Evolutionary conservation across 2,888 invertebrate genomes (phyloP).

Genomic region (Baronia brevicornis): DNA sequence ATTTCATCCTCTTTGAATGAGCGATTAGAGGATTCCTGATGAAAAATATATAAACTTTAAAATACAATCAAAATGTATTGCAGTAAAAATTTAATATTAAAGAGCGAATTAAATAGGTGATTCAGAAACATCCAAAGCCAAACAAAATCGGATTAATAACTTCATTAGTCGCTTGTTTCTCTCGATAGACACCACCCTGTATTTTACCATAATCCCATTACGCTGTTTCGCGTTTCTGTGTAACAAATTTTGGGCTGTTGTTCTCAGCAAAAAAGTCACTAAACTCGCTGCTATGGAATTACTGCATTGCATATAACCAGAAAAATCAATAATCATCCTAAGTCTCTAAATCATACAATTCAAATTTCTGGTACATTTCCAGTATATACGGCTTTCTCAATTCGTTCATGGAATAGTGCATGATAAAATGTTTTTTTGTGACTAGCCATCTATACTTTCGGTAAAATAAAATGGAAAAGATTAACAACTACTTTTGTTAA

Average conservation of each 20-base stretch:
- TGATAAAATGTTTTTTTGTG: no score
- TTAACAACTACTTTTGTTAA: no score
- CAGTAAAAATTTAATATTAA: constrained; percentile 33
- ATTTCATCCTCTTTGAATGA: no score
- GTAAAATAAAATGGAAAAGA: no score
- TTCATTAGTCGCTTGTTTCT: constrained; percentile 73
- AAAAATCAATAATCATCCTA: background rate
- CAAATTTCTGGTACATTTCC: background rate
- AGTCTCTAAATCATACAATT: background rate
- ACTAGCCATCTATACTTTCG: no score
- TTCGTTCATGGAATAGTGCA: no score
- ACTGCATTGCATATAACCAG: constrained; percentile 7
- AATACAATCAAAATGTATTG: constrained; percentile 16
- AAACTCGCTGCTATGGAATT: constrained; percentile 5
- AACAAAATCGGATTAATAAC: constrained; percentile 73
- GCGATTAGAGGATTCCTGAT: no score
- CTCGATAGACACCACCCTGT: constrained; percentile 65
- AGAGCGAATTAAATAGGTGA: constrained; percentile 40
- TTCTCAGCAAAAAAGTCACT: constrained; percentile 26
- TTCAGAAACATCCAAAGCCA: constrained; percentile 55
- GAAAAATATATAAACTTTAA: no score
- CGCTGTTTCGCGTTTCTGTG: constrained; percentile 41
- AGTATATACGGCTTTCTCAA: no score
- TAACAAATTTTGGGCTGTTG: constrained; percentile 42
- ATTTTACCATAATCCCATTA: constrained; percentile 73